Evolutionary conservation across 2,113 vertebrate species (phyloP).

Genomic region (Castor canadensis): DNA sequence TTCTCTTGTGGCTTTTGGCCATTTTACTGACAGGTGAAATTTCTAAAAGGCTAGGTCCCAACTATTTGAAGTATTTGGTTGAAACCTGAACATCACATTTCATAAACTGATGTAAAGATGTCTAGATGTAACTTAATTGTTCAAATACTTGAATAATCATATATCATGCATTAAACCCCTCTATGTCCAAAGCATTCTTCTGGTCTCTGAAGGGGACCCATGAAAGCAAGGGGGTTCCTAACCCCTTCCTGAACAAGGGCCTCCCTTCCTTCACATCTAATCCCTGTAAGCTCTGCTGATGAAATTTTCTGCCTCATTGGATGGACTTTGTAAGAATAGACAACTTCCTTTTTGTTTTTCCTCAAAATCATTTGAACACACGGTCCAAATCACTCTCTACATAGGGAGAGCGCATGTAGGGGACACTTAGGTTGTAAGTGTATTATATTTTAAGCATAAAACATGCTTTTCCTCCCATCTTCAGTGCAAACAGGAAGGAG

Average conservation of each 20-base stretch:
- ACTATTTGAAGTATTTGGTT: neutral
- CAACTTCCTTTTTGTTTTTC: neutral
- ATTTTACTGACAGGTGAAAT: neutral
- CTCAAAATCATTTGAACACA: neutral
- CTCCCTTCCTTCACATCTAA: neutral
- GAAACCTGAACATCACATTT: neutral
- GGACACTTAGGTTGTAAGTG: neutral
- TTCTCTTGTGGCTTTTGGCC: neutral
- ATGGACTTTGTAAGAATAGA: neutral
- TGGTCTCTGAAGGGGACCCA: neutral
- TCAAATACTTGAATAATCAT: neutral
- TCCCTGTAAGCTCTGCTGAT: neutral
- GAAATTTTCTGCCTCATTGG: neutral
- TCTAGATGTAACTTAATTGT: neutral
- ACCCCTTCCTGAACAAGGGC: neutral
- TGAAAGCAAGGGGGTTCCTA: fast-evolving
- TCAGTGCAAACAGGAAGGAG: neutral
- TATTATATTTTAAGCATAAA: neutral
- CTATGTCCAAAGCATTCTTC: fast-evolving
- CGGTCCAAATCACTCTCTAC: neutral
- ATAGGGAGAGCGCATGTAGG: too few relatives aligned
- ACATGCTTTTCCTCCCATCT: fast-evolving
- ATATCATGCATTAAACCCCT: neutral
- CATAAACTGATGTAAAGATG: neutral
- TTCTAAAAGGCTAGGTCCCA: neutral